These are phyloP conservation scores for Streblospio benedicti DNA, from an alignment of 1,140 invertebrate species.

Conservation along the genomic window DNA sequence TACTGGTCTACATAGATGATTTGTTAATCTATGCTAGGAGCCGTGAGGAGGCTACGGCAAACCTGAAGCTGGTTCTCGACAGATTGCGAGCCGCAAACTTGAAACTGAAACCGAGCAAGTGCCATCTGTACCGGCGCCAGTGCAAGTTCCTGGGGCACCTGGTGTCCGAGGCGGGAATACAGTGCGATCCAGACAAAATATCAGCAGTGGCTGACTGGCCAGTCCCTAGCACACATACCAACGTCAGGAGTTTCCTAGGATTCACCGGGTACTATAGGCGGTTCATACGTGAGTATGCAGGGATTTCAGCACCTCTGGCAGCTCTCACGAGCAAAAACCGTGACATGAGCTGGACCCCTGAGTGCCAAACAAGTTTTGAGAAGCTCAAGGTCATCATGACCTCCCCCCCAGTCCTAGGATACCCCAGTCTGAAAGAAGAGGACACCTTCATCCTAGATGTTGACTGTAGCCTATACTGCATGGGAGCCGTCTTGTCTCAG, in stretches of 20 bases:
- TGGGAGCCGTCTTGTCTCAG: no score
- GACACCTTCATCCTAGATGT: no score
- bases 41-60: conserved; percentile 40
- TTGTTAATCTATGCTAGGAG: conserved; percentile 16
- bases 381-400: no score
- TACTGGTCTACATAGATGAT: conserved; percentile 8
- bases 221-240: conserved; percentile 6
- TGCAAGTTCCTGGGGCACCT: conserved; percentile 41
- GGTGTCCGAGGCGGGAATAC: conserved; percentile 13
- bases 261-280: conserved; percentile 16
- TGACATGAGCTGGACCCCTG: no score
- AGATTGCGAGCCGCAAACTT: conserved; percentile 38
- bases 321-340: no score
- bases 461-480: no score
- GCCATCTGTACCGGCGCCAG: conserved; percentile 22
- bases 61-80: conserved; percentile 36
- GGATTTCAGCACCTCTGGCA: no score
- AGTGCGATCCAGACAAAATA: conserved; percentile 16
- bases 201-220: conserved; percentile 7
- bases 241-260: conserved; percentile 17
- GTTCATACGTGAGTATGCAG: no score
- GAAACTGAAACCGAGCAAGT: conserved; percentile 47
- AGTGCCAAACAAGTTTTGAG: no score
- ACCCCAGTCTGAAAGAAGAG: no score
- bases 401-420: no score